These are phyloP conservation scores for Leucophenga varia DNA, from an alignment of 1,140 invertebrate genomes.

Conservation along the genomic window DNA sequence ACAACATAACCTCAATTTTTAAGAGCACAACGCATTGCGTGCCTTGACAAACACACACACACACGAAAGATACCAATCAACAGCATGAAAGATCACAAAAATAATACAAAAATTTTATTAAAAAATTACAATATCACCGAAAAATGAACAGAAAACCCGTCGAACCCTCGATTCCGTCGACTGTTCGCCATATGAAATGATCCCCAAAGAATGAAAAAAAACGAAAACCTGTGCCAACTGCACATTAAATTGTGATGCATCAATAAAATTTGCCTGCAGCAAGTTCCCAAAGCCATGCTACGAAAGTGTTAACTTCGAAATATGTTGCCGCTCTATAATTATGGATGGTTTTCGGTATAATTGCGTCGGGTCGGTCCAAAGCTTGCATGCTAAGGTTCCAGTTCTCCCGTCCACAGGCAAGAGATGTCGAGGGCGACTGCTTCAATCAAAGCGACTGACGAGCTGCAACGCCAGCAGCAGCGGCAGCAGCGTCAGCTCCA, in stretches of 20 bases:
- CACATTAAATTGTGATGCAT: conserved; percentile 55
- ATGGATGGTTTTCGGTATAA: conserved; percentile 52
- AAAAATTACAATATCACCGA: conserved; percentile 44
- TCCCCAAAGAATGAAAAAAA: conserved; percentile 17
- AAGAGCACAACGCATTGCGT: conserved; percentile 26
- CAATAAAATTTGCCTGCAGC: conserved; percentile 54
- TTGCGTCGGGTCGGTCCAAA: conserved; percentile 27
- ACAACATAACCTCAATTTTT: conserved; percentile 22
- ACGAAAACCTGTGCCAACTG: conserved; percentile 31
- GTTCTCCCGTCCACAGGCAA: no score
- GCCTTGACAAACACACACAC: conserved; percentile 33
- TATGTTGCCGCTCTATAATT: conserved; percentile 54
- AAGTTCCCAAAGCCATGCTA: conserved; percentile 51
- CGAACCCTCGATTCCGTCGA: not conserved
- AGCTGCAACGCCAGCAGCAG: conserved; percentile 34
- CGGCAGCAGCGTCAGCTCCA: conserved; percentile 28
- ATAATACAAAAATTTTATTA: conserved; percentile 42
- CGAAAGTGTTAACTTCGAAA: conserved; percentile 57
- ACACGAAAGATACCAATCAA: conserved; percentile 40
- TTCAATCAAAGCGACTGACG: conserved; percentile 50
- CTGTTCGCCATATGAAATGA: conserved; percentile 27
- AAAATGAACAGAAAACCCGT: conserved; percentile 8
- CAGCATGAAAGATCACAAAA: conserved; percentile 39
- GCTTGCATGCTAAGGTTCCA: no score
- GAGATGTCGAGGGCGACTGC: conserved; percentile 23